These are phyloP conservation scores for Pollenia angustigena DNA, from an alignment of 2,888 invertebrate species.

Conservation along the genomic window DNA sequence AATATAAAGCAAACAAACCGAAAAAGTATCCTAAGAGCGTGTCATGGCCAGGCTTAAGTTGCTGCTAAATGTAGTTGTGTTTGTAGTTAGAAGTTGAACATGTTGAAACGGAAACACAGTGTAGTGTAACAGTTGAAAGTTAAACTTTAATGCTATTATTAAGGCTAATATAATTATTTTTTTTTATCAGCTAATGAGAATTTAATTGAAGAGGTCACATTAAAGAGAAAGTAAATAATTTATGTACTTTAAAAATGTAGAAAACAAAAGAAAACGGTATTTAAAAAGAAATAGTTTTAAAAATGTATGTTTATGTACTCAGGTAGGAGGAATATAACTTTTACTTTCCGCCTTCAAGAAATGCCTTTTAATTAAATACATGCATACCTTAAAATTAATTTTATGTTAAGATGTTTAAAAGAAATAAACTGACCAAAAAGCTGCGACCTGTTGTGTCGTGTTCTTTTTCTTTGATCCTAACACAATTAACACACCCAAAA, in stretches of 20 bases:
- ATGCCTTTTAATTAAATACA: slow-evolving; percentile 30
- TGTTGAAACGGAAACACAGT: not conserved
- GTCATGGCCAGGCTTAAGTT: slow-evolving; percentile 3
- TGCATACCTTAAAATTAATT: slow-evolving; percentile 15
- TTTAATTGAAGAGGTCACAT: slow-evolving; percentile 5
- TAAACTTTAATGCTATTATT: slow-evolving; percentile 17
- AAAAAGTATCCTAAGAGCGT: slow-evolving; percentile 7
- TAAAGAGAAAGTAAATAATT: not conserved
- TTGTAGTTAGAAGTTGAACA: not conserved
- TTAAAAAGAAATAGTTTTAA: not conserved
- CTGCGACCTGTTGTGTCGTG: not conserved
- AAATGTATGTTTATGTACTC: not conserved
- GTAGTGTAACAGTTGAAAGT: not conserved
- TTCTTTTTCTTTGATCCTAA: slow-evolving; percentile 10
- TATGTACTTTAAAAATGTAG: not conserved
- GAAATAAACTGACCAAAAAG: not conserved
- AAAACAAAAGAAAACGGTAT: not conserved
- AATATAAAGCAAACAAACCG: not conserved
- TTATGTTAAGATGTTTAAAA: slow-evolving; percentile 1
- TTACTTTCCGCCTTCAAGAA: not conserved
- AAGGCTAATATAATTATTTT: slow-evolving; percentile 4
- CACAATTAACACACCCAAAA: slow-evolving; percentile 33
- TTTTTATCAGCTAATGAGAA: slow-evolving; percentile 11
- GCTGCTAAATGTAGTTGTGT: not conserved
- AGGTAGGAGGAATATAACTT: not conserved